These are phyloP conservation scores for Phocides pigmalion DNA, from an alignment of 1,140 invertebrate species.

Conservation along the genomic window DNA sequence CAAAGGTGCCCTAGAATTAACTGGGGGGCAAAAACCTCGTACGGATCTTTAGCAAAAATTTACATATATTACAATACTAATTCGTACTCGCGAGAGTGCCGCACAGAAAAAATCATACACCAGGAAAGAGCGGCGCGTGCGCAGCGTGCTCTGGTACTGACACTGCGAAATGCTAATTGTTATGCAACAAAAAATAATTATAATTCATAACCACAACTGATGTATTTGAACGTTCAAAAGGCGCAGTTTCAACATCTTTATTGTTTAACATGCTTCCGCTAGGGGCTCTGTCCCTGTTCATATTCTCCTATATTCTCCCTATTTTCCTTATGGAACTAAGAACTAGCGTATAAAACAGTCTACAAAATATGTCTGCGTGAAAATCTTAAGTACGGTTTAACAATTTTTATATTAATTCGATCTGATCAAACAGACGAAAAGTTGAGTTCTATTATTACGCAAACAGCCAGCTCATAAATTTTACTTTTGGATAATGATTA, in stretches of 20 bases:
- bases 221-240: slow-evolving; percentile 1
- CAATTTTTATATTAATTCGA: too few species aligned
- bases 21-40: slow-evolving; percentile 55
- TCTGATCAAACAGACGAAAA: too few species aligned
- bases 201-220: slow-evolving; percentile 9
- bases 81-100: slow-evolving; percentile 40
- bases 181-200: slow-evolving; percentile 24
- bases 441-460: too few species aligned
- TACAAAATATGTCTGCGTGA: too few species aligned
- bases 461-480: too few species aligned
- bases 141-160: slow-evolving; percentile 35
- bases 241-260: not conserved
- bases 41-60: slow-evolving; percentile 63
- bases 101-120: slow-evolving; percentile 45
- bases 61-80: slow-evolving; percentile 68
- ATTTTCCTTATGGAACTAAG: too few species aligned
- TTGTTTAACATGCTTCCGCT: not conserved
- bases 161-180: slow-evolving; percentile 44
- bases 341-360: too few species aligned
- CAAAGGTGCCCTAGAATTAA: slow-evolving; percentile 64
- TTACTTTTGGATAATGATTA: too few species aligned
- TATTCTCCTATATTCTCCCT: too few species aligned
- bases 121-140: slow-evolving; percentile 56
- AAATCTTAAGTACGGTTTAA: too few species aligned
- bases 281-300: not conserved